Evolutionary conservation across 92 coral and sea anemone species (phyloP).

Genomic region (Porites lobata): DNA sequence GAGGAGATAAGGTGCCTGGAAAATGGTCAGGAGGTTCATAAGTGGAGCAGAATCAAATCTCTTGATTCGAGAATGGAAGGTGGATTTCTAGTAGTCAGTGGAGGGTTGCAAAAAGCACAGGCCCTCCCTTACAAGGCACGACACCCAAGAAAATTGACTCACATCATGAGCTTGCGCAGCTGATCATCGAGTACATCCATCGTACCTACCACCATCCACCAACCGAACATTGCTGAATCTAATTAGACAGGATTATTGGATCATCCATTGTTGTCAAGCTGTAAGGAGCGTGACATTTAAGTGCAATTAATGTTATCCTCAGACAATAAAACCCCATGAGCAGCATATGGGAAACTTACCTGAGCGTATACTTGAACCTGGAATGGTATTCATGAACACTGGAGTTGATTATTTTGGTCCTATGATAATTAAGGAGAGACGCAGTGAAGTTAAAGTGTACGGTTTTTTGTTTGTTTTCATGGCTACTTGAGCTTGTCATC

Average conservation of each 20-base stretch:
- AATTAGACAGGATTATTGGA: constrained; percentile 8
- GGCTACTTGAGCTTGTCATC: not conserved
- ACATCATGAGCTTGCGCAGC: constrained; percentile 31
- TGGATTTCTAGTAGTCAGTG: constrained; percentile 36
- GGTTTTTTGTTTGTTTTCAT: constrained; percentile 27
- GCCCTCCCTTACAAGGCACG: constrained; percentile 5
- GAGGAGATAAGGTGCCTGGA: no score
- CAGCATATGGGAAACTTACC: constrained; percentile 24
- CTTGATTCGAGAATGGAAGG: constrained; percentile 20
- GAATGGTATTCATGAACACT: constrained; percentile 27
- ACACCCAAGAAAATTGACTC: constrained; percentile 2
- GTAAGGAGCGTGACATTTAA: not conserved
- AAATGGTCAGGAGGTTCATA: not conserved
- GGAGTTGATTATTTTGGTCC: constrained; percentile 47
- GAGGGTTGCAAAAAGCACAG: constrained; percentile 25
- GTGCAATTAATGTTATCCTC: not conserved
- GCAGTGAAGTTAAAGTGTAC: constrained; percentile 19
- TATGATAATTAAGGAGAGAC: constrained; percentile 35
- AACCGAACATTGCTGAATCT: constrained; percentile 34
- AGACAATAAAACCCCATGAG: constrained; percentile 19
- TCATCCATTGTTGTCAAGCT: constrained; percentile 1
- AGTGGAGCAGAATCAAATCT: constrained; percentile 34
- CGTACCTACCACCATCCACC: constrained; percentile 34
- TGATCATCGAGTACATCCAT: constrained; percentile 44
- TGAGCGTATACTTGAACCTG: not conserved